These are phyloP conservation scores for Psophia crepitans DNA, from an alignment of 2,113 vertebrate genomes.

Conservation along the genomic window DNA sequence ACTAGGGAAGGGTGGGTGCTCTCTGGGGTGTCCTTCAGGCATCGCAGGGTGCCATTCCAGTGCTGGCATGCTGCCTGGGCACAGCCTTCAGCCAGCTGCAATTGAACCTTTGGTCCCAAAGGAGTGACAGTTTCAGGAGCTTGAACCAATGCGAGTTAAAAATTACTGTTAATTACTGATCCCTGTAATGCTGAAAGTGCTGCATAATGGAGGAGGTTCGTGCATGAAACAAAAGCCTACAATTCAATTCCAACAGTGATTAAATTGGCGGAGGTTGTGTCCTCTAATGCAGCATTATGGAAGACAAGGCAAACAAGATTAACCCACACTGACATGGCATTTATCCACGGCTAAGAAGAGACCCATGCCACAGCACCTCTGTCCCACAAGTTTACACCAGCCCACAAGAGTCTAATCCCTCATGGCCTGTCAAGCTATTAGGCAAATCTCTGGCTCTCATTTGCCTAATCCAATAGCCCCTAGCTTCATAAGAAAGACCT, in stretches of 20 bases:
- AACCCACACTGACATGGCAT: slow-evolving; percentile 77
- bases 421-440: slow-evolving; percentile 77
- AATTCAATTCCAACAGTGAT: slow-evolving; percentile 7
- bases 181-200: background rate
- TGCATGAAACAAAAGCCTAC: background rate
- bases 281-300: slow-evolving; percentile 64
- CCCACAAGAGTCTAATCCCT: slow-evolving; percentile 79
- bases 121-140: background rate
- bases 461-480: slow-evolving; percentile 83
- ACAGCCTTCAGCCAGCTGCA: background rate
- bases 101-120: background rate
- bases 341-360: slow-evolving; percentile 72
- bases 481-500: slow-evolving; percentile 75
- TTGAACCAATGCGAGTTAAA: background rate
- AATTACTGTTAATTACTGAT: slow-evolving; percentile 10
- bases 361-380: slow-evolving; percentile 23
- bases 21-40: background rate
- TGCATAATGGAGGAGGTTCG: background rate
- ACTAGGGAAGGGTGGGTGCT: background rate
- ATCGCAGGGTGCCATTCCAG: background rate
- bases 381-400: slow-evolving; percentile 68
- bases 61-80: background rate
- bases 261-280: background rate
- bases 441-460: slow-evolving; percentile 71
- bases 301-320: slow-evolving; percentile 81